Conservation (phyloP, 2,797 vertebrate species). For the Chelonia mydas region DNA sequence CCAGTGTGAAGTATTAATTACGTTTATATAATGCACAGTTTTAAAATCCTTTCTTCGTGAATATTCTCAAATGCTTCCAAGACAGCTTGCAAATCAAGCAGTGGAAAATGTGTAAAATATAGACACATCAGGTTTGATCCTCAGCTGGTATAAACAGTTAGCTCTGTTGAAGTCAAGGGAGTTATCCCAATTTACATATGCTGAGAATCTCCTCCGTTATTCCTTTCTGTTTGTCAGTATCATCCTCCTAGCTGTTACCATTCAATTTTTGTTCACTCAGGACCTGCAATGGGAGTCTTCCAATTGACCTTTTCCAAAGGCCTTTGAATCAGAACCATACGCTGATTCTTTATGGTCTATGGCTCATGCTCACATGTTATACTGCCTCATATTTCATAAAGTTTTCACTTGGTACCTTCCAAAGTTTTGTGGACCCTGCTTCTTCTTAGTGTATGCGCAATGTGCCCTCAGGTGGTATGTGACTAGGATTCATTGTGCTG, state of each 20-base stretch:
- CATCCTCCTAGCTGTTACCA: background rate
- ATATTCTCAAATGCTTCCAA: background rate
- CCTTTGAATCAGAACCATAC: background rate
- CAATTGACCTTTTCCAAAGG: background rate
- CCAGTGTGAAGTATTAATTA: slow-evolving; percentile 7
- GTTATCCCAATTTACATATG: background rate
- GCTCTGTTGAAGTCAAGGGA: background rate
- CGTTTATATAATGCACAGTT: background rate
- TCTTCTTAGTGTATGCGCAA: too few relatives aligned
- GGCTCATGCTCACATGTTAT: background rate
- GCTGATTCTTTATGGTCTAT: background rate
- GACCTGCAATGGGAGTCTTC: background rate
- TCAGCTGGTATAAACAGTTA: background rate
- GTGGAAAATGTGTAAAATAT: background rate
- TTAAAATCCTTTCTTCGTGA: background rate
- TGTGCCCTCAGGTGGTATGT: too few relatives aligned
- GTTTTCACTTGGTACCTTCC: background rate
- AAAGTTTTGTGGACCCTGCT: background rate
- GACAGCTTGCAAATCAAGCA: background rate
- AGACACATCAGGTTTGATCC: background rate
- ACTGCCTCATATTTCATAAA: background rate
- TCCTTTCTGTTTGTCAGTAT: background rate
- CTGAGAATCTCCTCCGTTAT: background rate
- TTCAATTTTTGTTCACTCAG: background rate
- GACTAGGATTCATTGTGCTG: too few relatives aligned